Conservation (phyloP, 1,140 invertebrate species). For the Eriocheir sinensis region DNA sequence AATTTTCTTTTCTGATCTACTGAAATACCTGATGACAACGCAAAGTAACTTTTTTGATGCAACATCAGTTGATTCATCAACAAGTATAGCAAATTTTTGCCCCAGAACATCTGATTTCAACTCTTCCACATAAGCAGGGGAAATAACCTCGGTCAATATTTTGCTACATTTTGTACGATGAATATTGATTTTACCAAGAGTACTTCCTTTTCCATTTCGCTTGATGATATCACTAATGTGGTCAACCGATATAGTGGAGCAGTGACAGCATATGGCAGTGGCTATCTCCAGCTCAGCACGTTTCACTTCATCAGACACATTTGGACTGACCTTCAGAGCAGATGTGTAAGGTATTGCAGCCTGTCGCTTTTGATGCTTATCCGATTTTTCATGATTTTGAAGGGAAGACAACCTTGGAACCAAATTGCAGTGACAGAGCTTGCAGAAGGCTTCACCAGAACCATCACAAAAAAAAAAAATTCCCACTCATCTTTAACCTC, state of each 20-base stretch:
- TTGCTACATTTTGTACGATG: slow-evolving; percentile 37
- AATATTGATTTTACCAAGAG: slow-evolving; percentile 28
- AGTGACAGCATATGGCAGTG: slow-evolving; percentile 30
- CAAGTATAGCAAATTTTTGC: slow-evolving; percentile 24
- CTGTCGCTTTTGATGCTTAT: neutral
- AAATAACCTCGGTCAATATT: slow-evolving; percentile 10
- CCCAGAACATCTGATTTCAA: neutral
- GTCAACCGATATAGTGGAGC: slow-evolving; percentile 19
- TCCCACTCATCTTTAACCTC: slow-evolving; percentile 39
- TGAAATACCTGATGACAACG: slow-evolving; percentile 27
- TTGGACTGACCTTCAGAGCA: slow-evolving; percentile 13
- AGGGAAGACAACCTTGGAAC: neutral
- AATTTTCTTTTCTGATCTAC: slow-evolving; percentile 25
- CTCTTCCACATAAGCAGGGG: slow-evolving; percentile 3
- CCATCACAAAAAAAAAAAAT: slow-evolving; percentile 29
- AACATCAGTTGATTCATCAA: slow-evolving; percentile 31
- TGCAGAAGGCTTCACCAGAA: slow-evolving; percentile 38
- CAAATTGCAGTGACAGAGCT: slow-evolving; percentile 34
- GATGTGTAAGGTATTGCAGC: neutral
- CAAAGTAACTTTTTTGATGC: slow-evolving; percentile 9
- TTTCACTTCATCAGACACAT: slow-evolving; percentile 29
- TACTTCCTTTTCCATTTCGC: slow-evolving; percentile 32
- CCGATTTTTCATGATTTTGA: slow-evolving; percentile 44
- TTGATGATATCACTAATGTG: neutral
- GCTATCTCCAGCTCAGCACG: slow-evolving; percentile 40